These are phyloP conservation scores for Hypotaenidia okinawae DNA, from an alignment of 2,797 vertebrate genomes.

Conservation along the genomic window DNA sequence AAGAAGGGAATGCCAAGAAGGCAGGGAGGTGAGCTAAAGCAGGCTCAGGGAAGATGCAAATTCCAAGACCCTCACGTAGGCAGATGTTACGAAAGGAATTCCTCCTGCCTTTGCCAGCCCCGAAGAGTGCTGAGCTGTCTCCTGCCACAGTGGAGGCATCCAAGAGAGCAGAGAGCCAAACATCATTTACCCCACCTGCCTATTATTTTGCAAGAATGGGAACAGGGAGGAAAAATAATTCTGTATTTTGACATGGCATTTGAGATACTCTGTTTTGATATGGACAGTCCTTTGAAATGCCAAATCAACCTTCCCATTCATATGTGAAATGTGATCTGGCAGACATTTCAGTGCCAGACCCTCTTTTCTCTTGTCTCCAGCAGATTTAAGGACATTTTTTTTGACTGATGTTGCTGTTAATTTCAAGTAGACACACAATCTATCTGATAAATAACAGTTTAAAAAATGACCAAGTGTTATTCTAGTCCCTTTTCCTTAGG, in stretches of 20 bases:
- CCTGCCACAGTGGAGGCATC: not conserved
- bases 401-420: not conserved
- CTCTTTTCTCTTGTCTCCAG: not conserved
- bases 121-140: not conserved
- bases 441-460: not conserved
- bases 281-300: not conserved
- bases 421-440: not conserved
- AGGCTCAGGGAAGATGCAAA: constrained; percentile 42
- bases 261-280: not conserved
- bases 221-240: not conserved
- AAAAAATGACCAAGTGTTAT: not conserved
- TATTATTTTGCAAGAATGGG: not conserved
- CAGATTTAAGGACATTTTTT: not conserved
- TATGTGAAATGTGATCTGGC: not conserved
- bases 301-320: not conserved
- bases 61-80: constrained; percentile 47
- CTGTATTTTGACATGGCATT: not conserved
- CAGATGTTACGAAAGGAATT: constrained; percentile 59
- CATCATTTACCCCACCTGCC: not conserved
- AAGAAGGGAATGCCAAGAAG: constrained; percentile 44
- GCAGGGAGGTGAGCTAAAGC: constrained; percentile 62
- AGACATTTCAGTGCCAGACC: not conserved
- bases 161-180: not conserved
- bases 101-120: not conserved
- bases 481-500: not conserved